Base-by-base conservation (phyloP, 1,140 invertebrate genomes). In the Papilio polytes region DNA sequence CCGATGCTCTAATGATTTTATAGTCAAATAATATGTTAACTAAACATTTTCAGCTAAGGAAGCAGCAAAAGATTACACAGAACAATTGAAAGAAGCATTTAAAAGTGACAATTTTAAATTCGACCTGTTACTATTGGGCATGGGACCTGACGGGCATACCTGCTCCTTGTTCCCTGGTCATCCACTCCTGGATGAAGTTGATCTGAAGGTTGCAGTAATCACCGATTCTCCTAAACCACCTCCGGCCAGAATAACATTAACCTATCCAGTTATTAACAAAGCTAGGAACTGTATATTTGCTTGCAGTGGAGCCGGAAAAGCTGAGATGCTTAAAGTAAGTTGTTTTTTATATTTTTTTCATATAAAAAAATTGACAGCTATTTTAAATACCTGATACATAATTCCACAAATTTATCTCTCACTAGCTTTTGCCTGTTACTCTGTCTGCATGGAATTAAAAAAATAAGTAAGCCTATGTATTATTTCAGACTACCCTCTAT, bases 111-210 rank as follows among this genome's bases (percentile, higher is more conserved):
- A 87, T 83, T 87, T 98, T 97, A 63, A 94, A 94, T 99, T 99
- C 94, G 98, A 99, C 94, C 88, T 99, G 20, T 93, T 99, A 2
- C 93, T 99, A 9, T 93, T 99, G 15, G 99, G 99, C 22, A 97
- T 99, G 96, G 99, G 99, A 0, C 99, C 99, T 18, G 99, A 99
- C 96, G 99, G 99, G 1, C 99, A 99, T 92, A 99, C 99, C 0
- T 99, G 99, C 88, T 99, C 99, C 0, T 93, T 99, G 12, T 99
- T 99, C 95, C 99, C 99, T 0, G 96, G 96, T 51, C 98, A 99
- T 95, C 92, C 94, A 8, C 89, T 98, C 7, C 92, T 98, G 0
- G 89, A 97, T 2, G 98, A 98, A 87, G 95, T 88, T 0, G 92
- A 89, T 18, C 88, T 96, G 4, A 98, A 98, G 96, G 97, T 99